phyloP scores from a whole-genome alignment of 2,797 vertebrate species.

The Saguinus oedipus region DNA sequence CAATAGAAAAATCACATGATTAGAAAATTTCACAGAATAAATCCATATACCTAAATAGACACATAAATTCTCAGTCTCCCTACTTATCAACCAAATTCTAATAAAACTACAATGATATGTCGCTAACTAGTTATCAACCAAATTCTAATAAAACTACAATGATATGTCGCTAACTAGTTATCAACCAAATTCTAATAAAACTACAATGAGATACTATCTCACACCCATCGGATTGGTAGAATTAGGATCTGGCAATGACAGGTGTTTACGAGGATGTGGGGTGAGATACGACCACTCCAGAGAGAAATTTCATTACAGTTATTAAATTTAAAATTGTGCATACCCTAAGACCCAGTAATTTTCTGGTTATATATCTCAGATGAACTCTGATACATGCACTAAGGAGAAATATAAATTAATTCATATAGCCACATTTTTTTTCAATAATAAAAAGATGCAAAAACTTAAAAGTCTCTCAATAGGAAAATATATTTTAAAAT shows the following conservation, averaged over 20 bases:
- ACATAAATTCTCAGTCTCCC: background rate
- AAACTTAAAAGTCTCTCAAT: background rate
- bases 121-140: background rate
- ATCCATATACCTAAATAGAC: background rate
- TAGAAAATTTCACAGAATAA: background rate
- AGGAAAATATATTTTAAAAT: background rate
- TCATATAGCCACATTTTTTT: background rate
- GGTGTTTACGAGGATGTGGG: background rate
- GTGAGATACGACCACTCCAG: background rate
- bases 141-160: background rate
- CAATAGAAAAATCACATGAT: background rate
- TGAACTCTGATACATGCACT: background rate
- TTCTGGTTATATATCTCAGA: background rate
- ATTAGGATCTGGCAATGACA: background rate
- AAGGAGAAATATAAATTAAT: background rate
- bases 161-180: background rate
- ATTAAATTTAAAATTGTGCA: background rate
- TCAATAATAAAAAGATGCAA: background rate
- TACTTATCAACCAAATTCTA: background rate
- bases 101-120: background rate
- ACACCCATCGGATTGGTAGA: background rate
- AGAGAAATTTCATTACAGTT: background rate
- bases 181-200: constrained; percentile 17
- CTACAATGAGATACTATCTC: background rate
- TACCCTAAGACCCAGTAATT: background rate